Evolutionary conservation across 2,888 invertebrate species (phyloP).

Genomic region (Leptinotarsa haldemani): DNA sequence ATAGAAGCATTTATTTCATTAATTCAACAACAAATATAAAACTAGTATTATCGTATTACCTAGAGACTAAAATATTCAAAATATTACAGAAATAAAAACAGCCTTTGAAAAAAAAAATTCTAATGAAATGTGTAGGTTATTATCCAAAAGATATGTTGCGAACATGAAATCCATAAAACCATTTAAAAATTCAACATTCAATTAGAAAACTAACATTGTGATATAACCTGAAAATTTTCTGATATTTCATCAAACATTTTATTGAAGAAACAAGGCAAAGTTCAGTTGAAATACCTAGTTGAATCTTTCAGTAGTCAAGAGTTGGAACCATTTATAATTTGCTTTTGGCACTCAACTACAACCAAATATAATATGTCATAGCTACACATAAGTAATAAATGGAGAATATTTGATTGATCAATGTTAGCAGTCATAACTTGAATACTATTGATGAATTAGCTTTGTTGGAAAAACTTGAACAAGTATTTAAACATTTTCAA

Average conservation of each 20-base stretch:
- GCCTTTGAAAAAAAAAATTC: background rate
- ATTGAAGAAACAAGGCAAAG: no score
- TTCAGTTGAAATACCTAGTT: no score
- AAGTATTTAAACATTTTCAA: no score
- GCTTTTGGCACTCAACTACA: no score
- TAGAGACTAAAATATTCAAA: conserved; percentile 13
- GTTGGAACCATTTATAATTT: no score
- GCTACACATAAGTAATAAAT: no score
- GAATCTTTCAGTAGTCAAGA: no score
- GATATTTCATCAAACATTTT: no score
- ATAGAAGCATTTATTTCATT: conserved; percentile 12
- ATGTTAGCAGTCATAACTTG: no score
- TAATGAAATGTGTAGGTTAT: background rate
- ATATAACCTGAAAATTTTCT: background rate
- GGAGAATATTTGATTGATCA: no score
- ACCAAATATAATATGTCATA: no score
- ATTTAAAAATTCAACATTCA: background rate
- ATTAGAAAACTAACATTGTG: background rate
- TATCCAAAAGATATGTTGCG: background rate
- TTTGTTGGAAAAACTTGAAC: background rate
- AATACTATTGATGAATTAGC: no score
- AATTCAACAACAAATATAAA: background rate
- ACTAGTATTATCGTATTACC: background rate
- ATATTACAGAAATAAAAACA: conserved; percentile 7
- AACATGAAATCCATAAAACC: background rate